A percentile compares a stretch with the other conserved stretches of the same genome.
These are phyloP conservation scores for Martes martes DNA, from an alignment of 2,113 vertebrate species.

Conservation along the genomic window DNA sequence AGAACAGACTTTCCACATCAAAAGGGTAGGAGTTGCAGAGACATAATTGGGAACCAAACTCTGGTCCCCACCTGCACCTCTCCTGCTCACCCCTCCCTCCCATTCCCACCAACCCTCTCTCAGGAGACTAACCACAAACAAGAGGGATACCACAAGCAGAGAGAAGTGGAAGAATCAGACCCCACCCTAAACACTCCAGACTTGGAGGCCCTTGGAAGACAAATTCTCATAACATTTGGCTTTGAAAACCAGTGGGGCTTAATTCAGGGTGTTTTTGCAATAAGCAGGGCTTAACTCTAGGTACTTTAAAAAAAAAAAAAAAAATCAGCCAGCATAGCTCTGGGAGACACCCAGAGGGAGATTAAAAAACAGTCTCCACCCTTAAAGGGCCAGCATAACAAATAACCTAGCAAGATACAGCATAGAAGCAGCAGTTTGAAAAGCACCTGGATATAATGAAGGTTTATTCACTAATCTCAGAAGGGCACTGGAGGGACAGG, in stretches of 20 bases:
- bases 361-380: neutral
- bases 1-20: neutral
- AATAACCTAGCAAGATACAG: neutral
- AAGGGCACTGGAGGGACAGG: neutral
- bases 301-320: neutral
- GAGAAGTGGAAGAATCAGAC: neutral
- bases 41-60: neutral
- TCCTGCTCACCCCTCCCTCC: neutral
- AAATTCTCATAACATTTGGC: neutral
- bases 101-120: neutral
- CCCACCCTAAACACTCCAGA: neutral
- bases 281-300: neutral
- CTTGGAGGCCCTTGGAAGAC: neutral
- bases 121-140: neutral
- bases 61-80: neutral
- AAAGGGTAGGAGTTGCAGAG: neutral
- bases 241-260: neutral
- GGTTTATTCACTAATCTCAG: neutral
- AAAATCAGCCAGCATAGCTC: neutral
- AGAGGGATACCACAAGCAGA: neutral
- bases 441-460: neutral
- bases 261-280: neutral
- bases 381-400: neutral
- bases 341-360: neutral
- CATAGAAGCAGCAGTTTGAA: neutral